phyloP scores from a whole-genome alignment of 1,140 invertebrate genomes.

The Papilio polytes region DNA sequence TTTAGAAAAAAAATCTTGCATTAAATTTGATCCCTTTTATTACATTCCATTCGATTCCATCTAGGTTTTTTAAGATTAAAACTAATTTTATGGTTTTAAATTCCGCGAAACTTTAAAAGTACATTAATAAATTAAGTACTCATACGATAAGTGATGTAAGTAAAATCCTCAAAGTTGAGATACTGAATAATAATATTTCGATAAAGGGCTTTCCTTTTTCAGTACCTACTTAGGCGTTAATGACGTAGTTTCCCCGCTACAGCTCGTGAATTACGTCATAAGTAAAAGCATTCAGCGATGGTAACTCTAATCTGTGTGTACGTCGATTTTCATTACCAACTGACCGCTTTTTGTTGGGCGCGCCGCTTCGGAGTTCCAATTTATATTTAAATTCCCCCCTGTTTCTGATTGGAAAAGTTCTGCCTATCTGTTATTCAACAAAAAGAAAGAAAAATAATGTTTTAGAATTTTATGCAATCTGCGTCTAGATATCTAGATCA shows the following conservation, averaged over 20 bases:
- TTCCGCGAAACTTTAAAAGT: too few species aligned
- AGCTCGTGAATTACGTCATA: slow-evolving; percentile 39
- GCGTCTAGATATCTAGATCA: slow-evolving; percentile 8
- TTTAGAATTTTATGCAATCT: slow-evolving; percentile 42
- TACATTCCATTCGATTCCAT: too few species aligned
- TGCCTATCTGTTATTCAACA: slow-evolving; percentile 58
- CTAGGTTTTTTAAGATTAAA: too few species aligned
- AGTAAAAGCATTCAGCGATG: slow-evolving; percentile 46
- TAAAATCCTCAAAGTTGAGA: too few species aligned
- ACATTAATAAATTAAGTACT: too few species aligned
- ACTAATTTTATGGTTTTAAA: too few species aligned
- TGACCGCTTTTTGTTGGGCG: slow-evolving; percentile 68
- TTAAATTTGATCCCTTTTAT: too few species aligned
- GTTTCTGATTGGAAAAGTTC: slow-evolving; percentile 69
- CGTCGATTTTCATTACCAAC: slow-evolving; percentile 75
- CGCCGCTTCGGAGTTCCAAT: slow-evolving; percentile 59
- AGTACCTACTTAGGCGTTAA: too few species aligned
- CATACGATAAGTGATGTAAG: too few species aligned
- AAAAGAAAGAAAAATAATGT: slow-evolving; percentile 55
- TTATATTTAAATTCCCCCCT: slow-evolving; percentile 68
- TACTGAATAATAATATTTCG: too few species aligned
- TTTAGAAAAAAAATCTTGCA: too few species aligned
- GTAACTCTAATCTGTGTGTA: slow-evolving; percentile 58
- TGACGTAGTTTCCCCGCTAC: background rate
- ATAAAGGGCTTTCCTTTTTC: too few species aligned